Base-by-base conservation (phyloP, 2,113 vertebrate species). In the Opisthocomus hoazin region DNA sequence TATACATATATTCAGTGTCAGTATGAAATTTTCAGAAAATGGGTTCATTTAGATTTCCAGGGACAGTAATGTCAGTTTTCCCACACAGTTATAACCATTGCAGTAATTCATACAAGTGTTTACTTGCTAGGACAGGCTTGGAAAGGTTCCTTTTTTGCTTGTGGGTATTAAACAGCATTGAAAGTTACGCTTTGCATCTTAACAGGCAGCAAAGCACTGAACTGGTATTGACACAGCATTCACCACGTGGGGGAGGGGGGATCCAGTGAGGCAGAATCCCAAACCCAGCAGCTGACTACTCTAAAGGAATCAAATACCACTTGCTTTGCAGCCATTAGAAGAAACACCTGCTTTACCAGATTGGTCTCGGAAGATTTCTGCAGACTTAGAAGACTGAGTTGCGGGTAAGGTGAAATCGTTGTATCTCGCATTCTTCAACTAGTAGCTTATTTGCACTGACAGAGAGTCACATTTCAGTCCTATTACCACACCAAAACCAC, bases 211-310 rank as follows among this genome's bases (percentile, higher is more conserved):
- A 61, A 61, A 91, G 24, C 80, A 53, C 36, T 77, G 79, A 89
- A 77, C n/a, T 37, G 45, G 24, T 37, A 43, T 2, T 70, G 37
- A n/a, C 18, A 37, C 0, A 15, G 26, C 19, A 60, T 51, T 84
- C 54, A 36, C 6, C 51, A 37, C 2, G 6, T 3, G 5, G 8
- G 15, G 10, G 5, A 6, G 15, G 10, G 29, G 14, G 18, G 4
- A 82, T 39, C 26, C 84, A 87, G 18, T 11, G 27, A 85, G 48
- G 57, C 24, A 78, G 61, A 80, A 87, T 51, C 48, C 51, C 65
- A 87, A 32, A n/a, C 6, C 30, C 18, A 45, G 15, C 6, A 5
- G 37, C 27, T 34, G 68, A 34, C 10, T 48, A 3, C 29, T 63
- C n/a, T 36, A 21, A 34, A 76, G 18, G 30, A 89, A 93, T 56